Conservation (phyloP, 37 sponge, comb jelly and placozoan genomes). For the Crambe crambe region DNA sequence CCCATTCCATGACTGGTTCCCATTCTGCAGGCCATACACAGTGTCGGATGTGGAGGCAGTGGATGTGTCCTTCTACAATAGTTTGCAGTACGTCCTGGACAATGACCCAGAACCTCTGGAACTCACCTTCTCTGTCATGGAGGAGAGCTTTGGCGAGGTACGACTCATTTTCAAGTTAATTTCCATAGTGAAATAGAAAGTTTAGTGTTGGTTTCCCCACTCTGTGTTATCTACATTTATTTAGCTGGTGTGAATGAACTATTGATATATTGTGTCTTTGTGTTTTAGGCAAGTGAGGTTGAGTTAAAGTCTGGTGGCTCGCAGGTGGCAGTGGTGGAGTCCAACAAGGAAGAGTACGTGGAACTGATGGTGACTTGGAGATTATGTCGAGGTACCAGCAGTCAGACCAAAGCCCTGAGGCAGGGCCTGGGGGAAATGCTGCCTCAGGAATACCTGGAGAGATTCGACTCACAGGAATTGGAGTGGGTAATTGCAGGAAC, state of each 20-base stretch:
- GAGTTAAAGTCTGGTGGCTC: slow-evolving; percentile 73
- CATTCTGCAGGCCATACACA: slow-evolving; percentile 25
- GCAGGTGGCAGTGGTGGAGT: slow-evolving; percentile 57
- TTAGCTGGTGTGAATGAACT: not conserved
- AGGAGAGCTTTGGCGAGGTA: slow-evolving; percentile 95
- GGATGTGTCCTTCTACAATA: slow-evolving; percentile 78
- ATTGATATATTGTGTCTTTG: too few species aligned
- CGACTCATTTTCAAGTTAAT: not conserved
- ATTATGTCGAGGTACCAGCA: slow-evolving; percentile 46
- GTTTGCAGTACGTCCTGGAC: slow-evolving; percentile 70
- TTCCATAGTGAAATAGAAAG: not conserved
- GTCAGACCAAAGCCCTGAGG: slow-evolving; percentile 66
- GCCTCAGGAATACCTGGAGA: slow-evolving; percentile 45
- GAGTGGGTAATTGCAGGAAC: slow-evolving; percentile 93
- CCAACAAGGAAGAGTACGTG: slow-evolving; percentile 77
- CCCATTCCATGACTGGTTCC: too few species aligned
- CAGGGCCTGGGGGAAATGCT: slow-evolving; percentile 80
- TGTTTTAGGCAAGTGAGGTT: slow-evolving; percentile 49
- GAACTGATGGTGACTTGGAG: slow-evolving; percentile 86
- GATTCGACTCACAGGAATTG: slow-evolving; percentile 87
- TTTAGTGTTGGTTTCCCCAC: not conserved
- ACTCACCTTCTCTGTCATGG: slow-evolving; percentile 87
- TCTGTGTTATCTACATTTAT: too few species aligned
- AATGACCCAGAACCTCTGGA: slow-evolving; percentile 78
- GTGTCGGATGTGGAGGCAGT: slow-evolving; percentile 80